Evolutionary conservation across 2,113 vertebrate species (phyloP), one percentile per base, ranked within the genome.

Genomic region (Hemiprocne comata): DNA sequence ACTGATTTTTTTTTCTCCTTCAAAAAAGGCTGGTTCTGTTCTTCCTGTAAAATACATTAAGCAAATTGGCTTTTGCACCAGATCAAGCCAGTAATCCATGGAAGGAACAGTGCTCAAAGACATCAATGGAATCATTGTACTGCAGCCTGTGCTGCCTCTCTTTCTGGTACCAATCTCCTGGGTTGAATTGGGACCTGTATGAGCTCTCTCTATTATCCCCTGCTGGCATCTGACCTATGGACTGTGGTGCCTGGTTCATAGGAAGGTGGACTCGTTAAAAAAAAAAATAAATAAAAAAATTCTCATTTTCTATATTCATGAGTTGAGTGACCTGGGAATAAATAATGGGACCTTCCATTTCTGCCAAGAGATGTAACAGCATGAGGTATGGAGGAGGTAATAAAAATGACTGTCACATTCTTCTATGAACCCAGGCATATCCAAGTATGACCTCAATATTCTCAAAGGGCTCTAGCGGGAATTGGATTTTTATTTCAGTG

Each of bases 81-180:
- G 77, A 75, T 91, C 70, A 95, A 92, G 65, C 72, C 65, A 61
- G 80, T 91, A 91, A 75, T 69, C 67, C 73, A 44, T 66, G 80
- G 87, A 94, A 89, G 81, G 40, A 89, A 91, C 89, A 87, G 87
- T 46, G 77, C 40, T 81, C 61, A 87, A 69, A 94, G 65, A 89
- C 57, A 85, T 93, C 89, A 95, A 65, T 92, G 80, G 91, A 94
- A 85, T 91, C 73, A 89, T 94, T 97, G 94, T 95, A 54, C 55
- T 85, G 34, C 58, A 94, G 87, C 62, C 44, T 89, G 66, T 92
- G 36, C 48, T 94, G 54, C 36, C 28, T 94, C 57, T 76, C 58
- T 87, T 96, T 95, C 89, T 95, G 81, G 93, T 94, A 95, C 86
- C 93, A 89, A 89, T 72, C 73, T 81, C 87, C 87, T 94, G 87